phyloP scores from a whole-genome alignment of 2,113 vertebrate genomes.

The Apistogramma diplotaenia region DNA sequence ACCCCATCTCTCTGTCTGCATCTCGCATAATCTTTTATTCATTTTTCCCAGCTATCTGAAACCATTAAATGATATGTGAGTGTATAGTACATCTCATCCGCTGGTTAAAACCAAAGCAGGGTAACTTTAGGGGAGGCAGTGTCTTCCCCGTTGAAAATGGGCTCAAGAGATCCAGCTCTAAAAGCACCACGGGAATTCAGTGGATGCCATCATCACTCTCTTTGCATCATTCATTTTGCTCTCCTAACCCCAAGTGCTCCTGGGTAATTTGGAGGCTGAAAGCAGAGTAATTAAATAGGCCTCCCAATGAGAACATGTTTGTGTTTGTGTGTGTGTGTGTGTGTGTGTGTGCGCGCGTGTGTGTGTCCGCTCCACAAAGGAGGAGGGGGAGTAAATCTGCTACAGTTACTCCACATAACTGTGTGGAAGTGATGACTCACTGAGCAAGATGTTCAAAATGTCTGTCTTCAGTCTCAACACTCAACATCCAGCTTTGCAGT shows the following conservation, averaged over 20 bases:
- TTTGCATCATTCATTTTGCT: conserved; percentile 53
- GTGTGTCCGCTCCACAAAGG: background rate
- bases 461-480: background rate
- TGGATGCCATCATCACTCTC: conserved; percentile 64
- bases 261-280: conserved; percentile 70
- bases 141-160: conserved; percentile 44
- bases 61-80: conserved; percentile 23
- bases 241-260: conserved; percentile 62
- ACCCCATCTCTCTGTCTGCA: background rate
- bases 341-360: background rate
- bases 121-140: conserved; percentile 16
- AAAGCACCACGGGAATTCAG: conserved; percentile 64
- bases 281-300: conserved; percentile 76
- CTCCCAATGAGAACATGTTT: conserved; percentile 60
- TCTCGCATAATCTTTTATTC: background rate
- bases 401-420: conserved; percentile 43
- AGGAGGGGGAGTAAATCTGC: conserved; percentile 38
- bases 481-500: background rate
- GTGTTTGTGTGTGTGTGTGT: conserved; percentile 7
- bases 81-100: background rate
- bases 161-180: conserved; percentile 55
- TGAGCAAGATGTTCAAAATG: background rate
- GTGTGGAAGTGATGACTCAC: conserved; percentile 15
- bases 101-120: conserved; percentile 26
- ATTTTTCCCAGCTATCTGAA: conserved; percentile 10